Evolutionary conservation across 2,888 invertebrate species (phyloP).

Genomic region (Drosophila eohydei): DNA sequence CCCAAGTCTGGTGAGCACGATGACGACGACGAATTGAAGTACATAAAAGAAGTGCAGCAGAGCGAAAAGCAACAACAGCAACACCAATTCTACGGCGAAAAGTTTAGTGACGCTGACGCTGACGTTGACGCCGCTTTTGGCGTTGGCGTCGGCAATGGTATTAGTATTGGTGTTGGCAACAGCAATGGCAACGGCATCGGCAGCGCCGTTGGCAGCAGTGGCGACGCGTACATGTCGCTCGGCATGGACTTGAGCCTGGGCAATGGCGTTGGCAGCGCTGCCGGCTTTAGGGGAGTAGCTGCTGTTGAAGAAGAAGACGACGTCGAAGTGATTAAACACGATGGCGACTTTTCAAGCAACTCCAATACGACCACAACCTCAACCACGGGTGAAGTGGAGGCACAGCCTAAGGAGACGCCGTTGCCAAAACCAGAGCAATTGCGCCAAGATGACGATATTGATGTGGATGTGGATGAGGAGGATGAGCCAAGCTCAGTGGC

Average conservation of each 20-base stretch:
- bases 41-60: conserved; percentile 89
- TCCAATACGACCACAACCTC: conserved; percentile 74
- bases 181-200: conserved; percentile 51
- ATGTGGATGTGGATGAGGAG: conserved; percentile 64
- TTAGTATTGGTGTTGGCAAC: conserved; percentile 45
- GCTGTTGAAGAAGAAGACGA: conserved; percentile 62
- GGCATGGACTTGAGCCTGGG: conserved; percentile 64
- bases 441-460: conserved; percentile 21
- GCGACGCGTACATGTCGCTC: conserved; percentile 55
- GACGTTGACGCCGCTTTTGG: conserved; percentile 30
- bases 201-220: conserved; percentile 36
- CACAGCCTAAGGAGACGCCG: conserved; percentile 15
- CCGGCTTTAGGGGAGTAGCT: conserved; percentile 37
- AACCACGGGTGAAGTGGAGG: conserved; percentile 50
- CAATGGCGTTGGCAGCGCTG: conserved; percentile 60
- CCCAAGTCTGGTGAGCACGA: conserved; percentile 77
- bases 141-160: conserved; percentile 40
- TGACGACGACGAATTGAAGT: conserved; percentile 95
- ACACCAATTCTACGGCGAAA: conserved; percentile 62
- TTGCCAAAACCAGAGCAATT: conserved; percentile 28
- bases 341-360: conserved; percentile 79
- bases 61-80: conserved; percentile 81
- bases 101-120: conserved; percentile 46
- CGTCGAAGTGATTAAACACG: conserved; percentile 77
- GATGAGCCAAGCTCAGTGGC: conserved; percentile 82